Percentiles rank a stretch among this genome's conserved stretches.
Evolutionary conservation across 2,797 vertebrate genomes (phyloP).

Genomic region (Premnoplex brunnescens): DNA sequence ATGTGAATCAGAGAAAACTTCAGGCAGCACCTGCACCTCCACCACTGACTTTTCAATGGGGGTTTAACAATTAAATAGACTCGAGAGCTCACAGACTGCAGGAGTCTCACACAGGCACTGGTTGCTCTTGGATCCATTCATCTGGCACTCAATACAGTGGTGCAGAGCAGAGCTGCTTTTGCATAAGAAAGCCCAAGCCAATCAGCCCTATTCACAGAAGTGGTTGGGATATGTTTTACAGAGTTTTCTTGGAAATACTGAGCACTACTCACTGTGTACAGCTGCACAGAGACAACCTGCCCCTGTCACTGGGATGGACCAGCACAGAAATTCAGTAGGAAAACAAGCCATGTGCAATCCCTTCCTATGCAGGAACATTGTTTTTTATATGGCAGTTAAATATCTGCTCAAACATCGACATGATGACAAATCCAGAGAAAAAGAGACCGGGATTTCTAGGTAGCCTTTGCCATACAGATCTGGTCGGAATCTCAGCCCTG

Average conservation of each 20-base stretch:
- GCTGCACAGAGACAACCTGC: background rate
- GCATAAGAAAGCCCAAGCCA: slow-evolving; percentile 37
- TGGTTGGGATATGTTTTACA: background rate
- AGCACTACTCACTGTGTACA: background rate
- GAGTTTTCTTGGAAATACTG: background rate
- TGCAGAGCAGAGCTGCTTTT: slow-evolving; percentile 2
- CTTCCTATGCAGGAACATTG: background rate
- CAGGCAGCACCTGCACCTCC: slow-evolving; percentile 40
- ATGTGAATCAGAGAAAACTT: background rate
- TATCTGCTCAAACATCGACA: background rate
- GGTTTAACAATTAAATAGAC: slow-evolving; percentile 1
- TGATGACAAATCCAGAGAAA: background rate
- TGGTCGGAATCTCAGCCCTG: background rate
- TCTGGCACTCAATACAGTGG: background rate
- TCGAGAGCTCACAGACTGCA: background rate
- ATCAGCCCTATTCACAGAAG: slow-evolving; percentile 14
- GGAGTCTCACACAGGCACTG: background rate
- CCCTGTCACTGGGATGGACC: background rate
- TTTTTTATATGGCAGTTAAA: background rate
- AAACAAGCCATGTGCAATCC: background rate
- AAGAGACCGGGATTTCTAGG: background rate
- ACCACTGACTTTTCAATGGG: background rate
- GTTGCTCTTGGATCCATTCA: background rate
- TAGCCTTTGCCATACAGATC: background rate
- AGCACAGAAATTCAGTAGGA: background rate